phyloP scores from a whole-genome alignment of 2,113 vertebrate species.

The Zonotrichia leucophrys region DNA sequence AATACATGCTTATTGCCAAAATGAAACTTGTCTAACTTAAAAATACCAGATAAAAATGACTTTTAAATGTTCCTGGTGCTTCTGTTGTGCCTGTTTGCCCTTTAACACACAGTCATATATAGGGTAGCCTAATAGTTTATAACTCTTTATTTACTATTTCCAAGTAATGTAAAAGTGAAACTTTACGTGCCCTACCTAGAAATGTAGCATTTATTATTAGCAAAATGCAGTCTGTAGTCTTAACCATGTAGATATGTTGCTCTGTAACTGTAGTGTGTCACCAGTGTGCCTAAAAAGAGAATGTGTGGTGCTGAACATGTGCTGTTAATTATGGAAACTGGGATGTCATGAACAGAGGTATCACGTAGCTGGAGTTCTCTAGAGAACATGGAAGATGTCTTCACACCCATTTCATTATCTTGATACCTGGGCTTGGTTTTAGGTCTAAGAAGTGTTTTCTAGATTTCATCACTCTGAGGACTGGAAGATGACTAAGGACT shows the following conservation, averaged over 20 bases:
- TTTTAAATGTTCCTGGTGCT: neutral
- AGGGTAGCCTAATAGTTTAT: neutral
- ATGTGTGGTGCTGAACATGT: neutral
- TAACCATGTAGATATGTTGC: neutral
- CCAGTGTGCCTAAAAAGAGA: neutral
- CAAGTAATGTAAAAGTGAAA: neutral
- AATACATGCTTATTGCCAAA: slow-evolving; percentile 7
- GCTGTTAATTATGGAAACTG: neutral
- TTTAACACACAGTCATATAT: neutral
- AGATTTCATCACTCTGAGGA: neutral
- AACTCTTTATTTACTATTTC: neutral
- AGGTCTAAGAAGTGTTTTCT: neutral
- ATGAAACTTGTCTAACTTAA: neutral
- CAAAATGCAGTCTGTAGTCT: neutral
- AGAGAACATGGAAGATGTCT: neutral
- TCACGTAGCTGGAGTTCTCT: neutral
- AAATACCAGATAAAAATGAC: neutral
- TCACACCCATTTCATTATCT: neutral
- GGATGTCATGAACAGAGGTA: neutral
- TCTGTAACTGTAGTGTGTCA: neutral
- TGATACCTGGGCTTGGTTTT: neutral
- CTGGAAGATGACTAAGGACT: neutral
- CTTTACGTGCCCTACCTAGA: neutral
- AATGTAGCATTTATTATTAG: neutral
- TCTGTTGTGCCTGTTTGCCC: neutral